A percentile compares a stretch with the other conserved stretches of the same genome.
These are phyloP conservation scores for Hystrix brachyura DNA, from an alignment of 2,113 vertebrate genomes.

Conservation along the genomic window DNA sequence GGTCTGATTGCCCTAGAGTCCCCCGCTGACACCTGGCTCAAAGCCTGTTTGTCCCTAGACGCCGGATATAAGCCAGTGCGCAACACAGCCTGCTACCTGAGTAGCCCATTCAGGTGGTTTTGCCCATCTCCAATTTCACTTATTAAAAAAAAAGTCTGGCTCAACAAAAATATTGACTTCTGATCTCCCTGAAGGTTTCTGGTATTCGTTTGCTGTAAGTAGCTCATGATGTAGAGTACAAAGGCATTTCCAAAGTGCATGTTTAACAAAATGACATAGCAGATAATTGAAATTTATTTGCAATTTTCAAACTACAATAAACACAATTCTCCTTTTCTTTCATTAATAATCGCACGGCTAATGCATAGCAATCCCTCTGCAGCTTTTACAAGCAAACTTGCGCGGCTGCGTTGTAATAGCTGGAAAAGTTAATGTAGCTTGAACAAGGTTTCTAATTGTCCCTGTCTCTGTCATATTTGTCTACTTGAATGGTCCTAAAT, in stretches of 20 bases:
- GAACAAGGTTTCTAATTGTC: constrained; percentile 99
- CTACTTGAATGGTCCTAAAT: constrained; percentile 99
- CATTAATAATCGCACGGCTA: constrained; percentile 94
- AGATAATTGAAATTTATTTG: constrained; percentile 99
- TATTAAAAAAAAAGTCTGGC: constrained; percentile 68
- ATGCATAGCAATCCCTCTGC: constrained; percentile 93
- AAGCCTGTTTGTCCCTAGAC: not conserved
- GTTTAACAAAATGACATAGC: constrained; percentile 94
- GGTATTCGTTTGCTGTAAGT: constrained; percentile 90
- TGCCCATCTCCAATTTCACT: constrained; percentile 79
- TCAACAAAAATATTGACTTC: constrained; percentile 88
- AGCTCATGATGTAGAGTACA: constrained; percentile 91
- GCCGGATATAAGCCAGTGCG: not conserved
- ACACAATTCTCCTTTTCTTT: constrained; percentile 95
- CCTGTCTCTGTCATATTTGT: constrained; percentile 99
- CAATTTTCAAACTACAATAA: constrained; percentile 96
- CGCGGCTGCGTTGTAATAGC: constrained; percentile 95
- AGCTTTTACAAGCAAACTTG: constrained; percentile 95
- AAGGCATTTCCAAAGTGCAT: constrained; percentile 91
- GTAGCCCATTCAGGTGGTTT: constrained; percentile 77
- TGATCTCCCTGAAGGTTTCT: constrained; percentile 86
- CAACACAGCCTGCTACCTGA: constrained; percentile 50
- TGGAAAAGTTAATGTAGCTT: constrained; percentile 99
- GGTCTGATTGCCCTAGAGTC: not conserved
- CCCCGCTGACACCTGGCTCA: constrained; percentile 13